Conservation (phyloP, 2,888 invertebrate genomes). For the Conistra vaccinii region DNA sequence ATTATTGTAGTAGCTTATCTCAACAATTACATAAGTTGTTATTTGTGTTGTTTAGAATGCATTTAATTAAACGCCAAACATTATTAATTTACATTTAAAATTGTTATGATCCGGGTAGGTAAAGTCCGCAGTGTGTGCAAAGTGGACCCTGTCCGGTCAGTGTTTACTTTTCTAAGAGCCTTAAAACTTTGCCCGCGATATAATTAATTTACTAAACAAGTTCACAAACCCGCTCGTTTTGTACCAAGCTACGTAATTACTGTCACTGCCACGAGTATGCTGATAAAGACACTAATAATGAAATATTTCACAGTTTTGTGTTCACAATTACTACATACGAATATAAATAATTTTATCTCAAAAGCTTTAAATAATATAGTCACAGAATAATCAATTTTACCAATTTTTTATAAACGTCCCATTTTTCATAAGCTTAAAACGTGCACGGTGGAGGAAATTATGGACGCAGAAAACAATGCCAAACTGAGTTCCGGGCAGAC, state of each 20-base stretch:
- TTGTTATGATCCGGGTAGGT: background rate
- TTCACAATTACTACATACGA: background rate
- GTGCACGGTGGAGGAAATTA: background rate
- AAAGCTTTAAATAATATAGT: background rate
- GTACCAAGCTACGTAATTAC: background rate
- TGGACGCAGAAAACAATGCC: background rate
- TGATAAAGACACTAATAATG: background rate
- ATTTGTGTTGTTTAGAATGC: conserved; percentile 1
- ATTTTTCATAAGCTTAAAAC: no score
- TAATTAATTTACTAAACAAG: background rate
- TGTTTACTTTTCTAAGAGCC: conserved; percentile 8
- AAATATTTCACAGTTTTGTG: background rate
- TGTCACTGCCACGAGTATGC: background rate
- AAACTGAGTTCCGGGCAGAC: background rate
- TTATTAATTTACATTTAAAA: conserved; percentile 1
- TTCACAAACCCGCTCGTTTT: background rate
- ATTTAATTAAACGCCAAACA: background rate
- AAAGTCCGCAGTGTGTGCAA: background rate
- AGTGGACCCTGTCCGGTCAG: background rate
- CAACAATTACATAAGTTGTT: background rate
- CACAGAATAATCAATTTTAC: background rate
- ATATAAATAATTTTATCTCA: background rate
- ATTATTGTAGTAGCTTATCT: background rate
- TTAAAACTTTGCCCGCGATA: background rate
- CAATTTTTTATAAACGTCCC: accelerated